Evolutionary conservation across 2,797 vertebrate species (phyloP).

Genomic region (Apodemus agrarius): DNA sequence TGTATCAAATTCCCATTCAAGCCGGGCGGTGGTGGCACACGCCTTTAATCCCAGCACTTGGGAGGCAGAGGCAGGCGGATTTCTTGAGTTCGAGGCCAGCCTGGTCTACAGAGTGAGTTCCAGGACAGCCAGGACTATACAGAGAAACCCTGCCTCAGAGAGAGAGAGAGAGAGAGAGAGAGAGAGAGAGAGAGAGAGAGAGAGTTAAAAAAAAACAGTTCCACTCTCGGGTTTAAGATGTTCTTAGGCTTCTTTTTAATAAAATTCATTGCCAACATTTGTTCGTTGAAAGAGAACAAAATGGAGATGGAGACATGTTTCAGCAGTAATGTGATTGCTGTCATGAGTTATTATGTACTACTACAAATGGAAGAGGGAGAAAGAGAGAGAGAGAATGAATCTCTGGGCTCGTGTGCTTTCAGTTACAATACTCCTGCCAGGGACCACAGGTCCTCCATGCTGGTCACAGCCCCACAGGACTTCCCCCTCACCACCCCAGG

Average conservation of each 20-base stretch:
- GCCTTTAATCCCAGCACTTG: too few relatives aligned
- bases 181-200: too few relatives aligned
- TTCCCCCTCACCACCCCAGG: background rate
- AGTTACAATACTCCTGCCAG: background rate
- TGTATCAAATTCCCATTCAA: slow-evolving; percentile 34
- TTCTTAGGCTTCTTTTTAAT: background rate
- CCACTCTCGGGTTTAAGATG: background rate
- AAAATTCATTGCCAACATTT: background rate
- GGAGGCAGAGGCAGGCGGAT: too few relatives aligned
- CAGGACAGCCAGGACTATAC: too few relatives aligned
- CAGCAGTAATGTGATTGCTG: background rate
- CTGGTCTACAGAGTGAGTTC: too few relatives aligned
- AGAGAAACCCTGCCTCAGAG: too few relatives aligned
- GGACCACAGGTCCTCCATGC: background rate
- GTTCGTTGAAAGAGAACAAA: background rate
- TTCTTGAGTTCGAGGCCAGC: too few relatives aligned
- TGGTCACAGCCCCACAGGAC: slow-evolving; percentile 6
- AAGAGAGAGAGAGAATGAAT: background rate
- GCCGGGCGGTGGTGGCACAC: too few relatives aligned
- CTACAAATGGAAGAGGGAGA: too few relatives aligned
- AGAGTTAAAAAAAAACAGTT: too few relatives aligned
- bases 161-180: too few relatives aligned
- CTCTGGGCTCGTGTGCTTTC: background rate
- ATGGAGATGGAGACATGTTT: background rate
- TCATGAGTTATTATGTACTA: background rate